Evolutionary conservation across 2,797 vertebrate species (phyloP), one percentile per base, ranked within the genome.

Genomic region (Harpagifer antarcticus): DNA sequence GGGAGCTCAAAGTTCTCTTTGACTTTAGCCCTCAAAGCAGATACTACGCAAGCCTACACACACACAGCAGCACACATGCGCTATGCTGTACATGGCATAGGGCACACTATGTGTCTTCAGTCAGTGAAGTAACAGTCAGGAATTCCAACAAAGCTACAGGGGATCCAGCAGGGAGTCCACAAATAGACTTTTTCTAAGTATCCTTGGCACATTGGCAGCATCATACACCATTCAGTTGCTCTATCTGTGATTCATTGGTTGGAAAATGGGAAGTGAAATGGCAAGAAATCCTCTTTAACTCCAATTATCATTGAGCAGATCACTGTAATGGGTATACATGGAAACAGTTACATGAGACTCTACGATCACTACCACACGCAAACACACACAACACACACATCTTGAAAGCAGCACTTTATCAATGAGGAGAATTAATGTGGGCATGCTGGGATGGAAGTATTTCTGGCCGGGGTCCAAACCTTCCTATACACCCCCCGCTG

Each of bases 1-100:
- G 81, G 83, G 68, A 59, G 84, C 72, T 59, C 87, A 76, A 91
- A 90, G 92, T 91, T 90, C 88, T 90, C 88, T 88, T 89, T 90
- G 84, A 93, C 90, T 92, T 86, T 72, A 78, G 61, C 81, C 75
- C 79, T 66, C 52, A 82, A 87, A 86, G 79, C 63, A 86, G 82
- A 87, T 69, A 72, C 80, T 76, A 80, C 10, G 48, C 59, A 72
- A 55, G 76, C 55, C 57, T 64, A 68, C 44, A 68, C 68, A 78
- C 58, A 53, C 43, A 8, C 33, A 37, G 33, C 33, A 37, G 33
- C 47, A 49, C 68, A 64, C 60, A 70, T 13, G 27, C n/a, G 13
- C 53, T 13, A 15, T 73, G 11, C 14, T 63, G 52, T 13, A 73
- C 31, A 69, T 11, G 48, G 57, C 31, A 12, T 52, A 44, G 60